Base-by-base conservation (phyloP, 2,888 invertebrate genomes). In the Drosophila nigricruria region DNA sequence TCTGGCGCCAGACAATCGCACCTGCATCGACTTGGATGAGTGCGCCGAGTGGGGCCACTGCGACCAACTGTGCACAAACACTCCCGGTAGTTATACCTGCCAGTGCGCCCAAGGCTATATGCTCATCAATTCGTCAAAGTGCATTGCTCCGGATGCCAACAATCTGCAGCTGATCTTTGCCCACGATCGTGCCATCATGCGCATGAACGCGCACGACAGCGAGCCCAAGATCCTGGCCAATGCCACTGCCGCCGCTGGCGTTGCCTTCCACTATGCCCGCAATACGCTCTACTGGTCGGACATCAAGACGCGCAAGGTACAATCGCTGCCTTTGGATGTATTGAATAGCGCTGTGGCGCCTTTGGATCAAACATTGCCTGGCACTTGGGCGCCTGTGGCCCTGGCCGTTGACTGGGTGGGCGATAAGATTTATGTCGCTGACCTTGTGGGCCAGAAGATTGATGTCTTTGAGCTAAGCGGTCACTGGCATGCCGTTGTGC, bases 361-460 rank as follows among this genome's bases (percentile, higher is more conserved):
- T 0, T 92, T 93, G 9, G 97, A 97, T 88, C 95, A 97, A 77
- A 94, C 95, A 0, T 93, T 97, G 34, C 95, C 97, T 0, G 97
- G 97, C 0, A 96, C 97, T 0, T 98, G 98, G 97, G 95, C 97
- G 0, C 98, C 98, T 0, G 96, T 97, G 0, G 96, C 98, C 0
- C 92, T 99, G 56, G 98, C 99, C 10, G 96, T 99, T 18, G 99
- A 99, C 93, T 99, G 99, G 98, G 96, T 99, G 47, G 98, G 98
- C 0, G 97, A 98, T 92, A 99, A 98, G 92, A 94, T 99, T 10
- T 99, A 99, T 93, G 97, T 98, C 23, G 97, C 97, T 0, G 99
- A 99, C 92, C 95, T 96, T 23, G 94, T 98, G 25, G 98, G 98
- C 0, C 97, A 98, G 92, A 98, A 97, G 94, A 96, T 99, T 65